Conservation (phyloP, 1,140 invertebrate species). For the Drosophila ogumai region DNA sequence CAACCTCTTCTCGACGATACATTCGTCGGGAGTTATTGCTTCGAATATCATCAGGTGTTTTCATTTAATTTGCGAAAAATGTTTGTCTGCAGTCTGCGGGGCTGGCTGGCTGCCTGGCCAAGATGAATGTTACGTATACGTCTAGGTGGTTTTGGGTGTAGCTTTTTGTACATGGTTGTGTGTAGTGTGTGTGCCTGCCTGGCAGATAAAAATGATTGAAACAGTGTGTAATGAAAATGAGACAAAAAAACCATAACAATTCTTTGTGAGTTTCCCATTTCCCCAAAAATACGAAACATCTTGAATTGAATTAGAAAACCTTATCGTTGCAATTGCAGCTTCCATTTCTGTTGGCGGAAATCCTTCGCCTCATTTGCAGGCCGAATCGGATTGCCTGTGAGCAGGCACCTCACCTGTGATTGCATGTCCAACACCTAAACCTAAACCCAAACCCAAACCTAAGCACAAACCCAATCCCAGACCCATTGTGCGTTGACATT, state of each 20-base stretch:
- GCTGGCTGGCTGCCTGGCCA: slow-evolving; percentile 9
- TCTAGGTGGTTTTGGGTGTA: slow-evolving; percentile 1
- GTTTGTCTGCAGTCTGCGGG: slow-evolving; percentile 61
- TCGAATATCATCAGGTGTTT: slow-evolving; percentile 79
- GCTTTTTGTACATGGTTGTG: not conserved
- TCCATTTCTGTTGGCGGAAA: slow-evolving; percentile 14
- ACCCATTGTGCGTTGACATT: slow-evolving; percentile 74
- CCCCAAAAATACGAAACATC: not conserved
- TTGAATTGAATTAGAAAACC: slow-evolving; percentile 15
- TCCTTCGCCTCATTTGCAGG: slow-evolving; percentile 25
- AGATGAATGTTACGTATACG: slow-evolving; percentile 39
- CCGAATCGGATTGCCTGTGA: slow-evolving; percentile 34
- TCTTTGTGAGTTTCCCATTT: slow-evolving; percentile 6
- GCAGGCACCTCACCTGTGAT: slow-evolving; percentile 38
- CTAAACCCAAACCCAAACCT: not conserved
- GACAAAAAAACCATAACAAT: slow-evolving; percentile 1
- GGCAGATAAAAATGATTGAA: slow-evolving; percentile 42
- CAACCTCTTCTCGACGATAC: not conserved
- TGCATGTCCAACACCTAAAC: slow-evolving; percentile 66
- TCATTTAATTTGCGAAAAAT: slow-evolving; percentile 84
- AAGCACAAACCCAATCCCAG: not conserved
- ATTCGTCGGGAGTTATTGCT: slow-evolving; percentile 32
- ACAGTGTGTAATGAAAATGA: slow-evolving; percentile 1
- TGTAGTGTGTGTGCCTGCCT: not conserved
- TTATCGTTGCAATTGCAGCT: slow-evolving; percentile 34